A percentile compares a stretch with the other conserved stretches of the same genome.
Conservation (phyloP, 2,888 invertebrate genomes). For the Cantharis rufa region DNA sequence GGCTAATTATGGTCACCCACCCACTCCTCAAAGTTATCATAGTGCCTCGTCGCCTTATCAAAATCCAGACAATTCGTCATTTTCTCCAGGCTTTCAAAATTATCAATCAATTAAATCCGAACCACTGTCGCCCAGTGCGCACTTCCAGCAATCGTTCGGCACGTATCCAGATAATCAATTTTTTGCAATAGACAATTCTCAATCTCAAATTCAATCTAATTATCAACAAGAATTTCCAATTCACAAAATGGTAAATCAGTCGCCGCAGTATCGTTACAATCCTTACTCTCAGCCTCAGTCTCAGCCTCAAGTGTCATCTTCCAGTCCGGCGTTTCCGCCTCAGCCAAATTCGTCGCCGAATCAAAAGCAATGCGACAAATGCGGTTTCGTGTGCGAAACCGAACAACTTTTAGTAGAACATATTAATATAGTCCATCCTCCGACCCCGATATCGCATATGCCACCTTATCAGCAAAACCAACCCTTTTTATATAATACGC, state of each 20-base stretch:
- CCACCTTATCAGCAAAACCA: constrained; percentile 60
- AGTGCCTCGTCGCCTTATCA: constrained; percentile 71
- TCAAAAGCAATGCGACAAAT: constrained; percentile 81
- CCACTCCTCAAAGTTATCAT: constrained; percentile 69
- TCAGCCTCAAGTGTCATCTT: constrained; percentile 48
- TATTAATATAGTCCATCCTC: constrained; percentile 68
- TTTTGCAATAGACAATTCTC: constrained; percentile 42
- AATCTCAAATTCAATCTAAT: constrained; percentile 46
- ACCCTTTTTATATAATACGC: constrained; percentile 53
- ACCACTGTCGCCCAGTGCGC: constrained; percentile 57
- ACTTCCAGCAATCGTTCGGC: constrained; percentile 39
- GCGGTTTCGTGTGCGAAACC: constrained; percentile 78
- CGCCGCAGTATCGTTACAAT: constrained; percentile 50
- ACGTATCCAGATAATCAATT: constrained; percentile 44
- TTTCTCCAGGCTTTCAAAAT: constrained; percentile 57
- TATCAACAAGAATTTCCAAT: constrained; percentile 47
- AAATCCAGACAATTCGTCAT: constrained; percentile 61
- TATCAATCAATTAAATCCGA: constrained; percentile 51
- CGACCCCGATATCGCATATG: constrained; percentile 55
- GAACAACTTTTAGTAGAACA: constrained; percentile 77
- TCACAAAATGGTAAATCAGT: constrained; percentile 43
- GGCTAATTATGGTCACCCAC: constrained; percentile 64
- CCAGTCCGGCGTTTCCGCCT: constrained; percentile 63
- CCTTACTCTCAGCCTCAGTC: constrained; percentile 55
- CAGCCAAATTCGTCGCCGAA: constrained; percentile 74